Conservation (phyloP, 2,888 invertebrate genomes). For the Hirudinaria manillensis region DNA sequence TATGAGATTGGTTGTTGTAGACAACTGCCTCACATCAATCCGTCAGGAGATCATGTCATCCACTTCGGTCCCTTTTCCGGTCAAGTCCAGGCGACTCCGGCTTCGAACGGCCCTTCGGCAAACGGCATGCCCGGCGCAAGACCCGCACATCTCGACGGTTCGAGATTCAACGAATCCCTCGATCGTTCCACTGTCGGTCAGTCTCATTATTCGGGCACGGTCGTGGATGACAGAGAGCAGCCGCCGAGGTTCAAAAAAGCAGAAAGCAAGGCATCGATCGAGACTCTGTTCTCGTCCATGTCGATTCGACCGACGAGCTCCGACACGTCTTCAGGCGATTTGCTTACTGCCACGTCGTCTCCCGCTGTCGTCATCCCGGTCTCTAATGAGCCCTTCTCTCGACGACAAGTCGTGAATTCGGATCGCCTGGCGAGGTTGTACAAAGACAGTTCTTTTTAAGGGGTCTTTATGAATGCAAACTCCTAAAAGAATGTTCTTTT, state of each 20-base stretch:
- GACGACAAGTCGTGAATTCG: neutral
- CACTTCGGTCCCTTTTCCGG: slow-evolving; percentile 6
- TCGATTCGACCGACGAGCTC: neutral
- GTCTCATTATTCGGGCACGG: neutral
- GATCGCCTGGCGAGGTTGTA: neutral
- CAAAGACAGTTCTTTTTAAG: neutral
- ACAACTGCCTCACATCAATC: slow-evolving; percentile 10
- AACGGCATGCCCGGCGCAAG: neutral
- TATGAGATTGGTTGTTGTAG: neutral
- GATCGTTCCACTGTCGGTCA: neutral
- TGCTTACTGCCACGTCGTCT: neutral
- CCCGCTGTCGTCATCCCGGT: neutral
- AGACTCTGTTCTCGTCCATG: neutral
- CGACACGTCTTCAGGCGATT: slow-evolving; percentile 1
- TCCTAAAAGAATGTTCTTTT: neutral
- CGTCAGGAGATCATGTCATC: slow-evolving; percentile 5
- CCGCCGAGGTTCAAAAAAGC: slow-evolving; percentile 1
- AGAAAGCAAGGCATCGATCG: neutral
- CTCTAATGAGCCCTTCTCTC: neutral
- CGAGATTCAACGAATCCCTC: slow-evolving; percentile 12
- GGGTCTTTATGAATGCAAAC: neutral
- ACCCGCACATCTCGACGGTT: neutral
- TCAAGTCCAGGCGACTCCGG: neutral
- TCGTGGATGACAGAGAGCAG: slow-evolving; percentile 7
- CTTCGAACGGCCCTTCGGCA: neutral